Evolutionary conservation across 2,888 invertebrate species (phyloP), one percentile per base, ranked within the genome.

Genomic region (Litoditis marina): DNA sequence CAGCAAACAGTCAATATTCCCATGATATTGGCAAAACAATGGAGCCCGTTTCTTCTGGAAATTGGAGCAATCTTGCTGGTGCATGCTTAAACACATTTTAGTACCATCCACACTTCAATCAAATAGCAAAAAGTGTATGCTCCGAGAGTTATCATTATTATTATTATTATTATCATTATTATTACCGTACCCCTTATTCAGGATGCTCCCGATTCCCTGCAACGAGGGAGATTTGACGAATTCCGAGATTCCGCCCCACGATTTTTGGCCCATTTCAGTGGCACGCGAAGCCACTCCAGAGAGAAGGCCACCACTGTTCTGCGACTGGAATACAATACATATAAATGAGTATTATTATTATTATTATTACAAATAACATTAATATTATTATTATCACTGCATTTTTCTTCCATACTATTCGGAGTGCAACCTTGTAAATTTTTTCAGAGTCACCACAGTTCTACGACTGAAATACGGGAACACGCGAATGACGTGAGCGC

Each of bases 151-250:
- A n/a, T n/a, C n/a, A n/a, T n/a, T n/a, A n/a, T n/a, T n/a, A n/a
- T n/a, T n/a, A n/a, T n/a, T n/a, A n/a, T n/a, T n/a, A n/a, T n/a
- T n/a, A 30, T 32, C 13, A 54, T 36, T 7, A 34, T n/a, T 54
- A 19, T 32, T n/a, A 8, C 31, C 57, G 51, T 27, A 71, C 71
- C 51, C 66, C 60, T 72, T 73, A 25, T 55, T 51, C 11, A 69
- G 62, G 34, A 66, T 56, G 31, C 46, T 51, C 8, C 63, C 58
- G 44, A 81, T 74, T 7, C 77, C 79, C 54, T 80, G 79, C 16
- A 80, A 65, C 8, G 80, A 80, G 16, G 82, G 74, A n/a, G 80
- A 80, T 54, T 82, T 81, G 30, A 81, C 81, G 53, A 82, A 78
- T n/a, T 60, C 61, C 1, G 71, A 73, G n/a, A 80, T 27, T 1